phyloP scores from a whole-genome alignment of 2,888 invertebrate genomes.

The Drosophila sordidula region DNA sequence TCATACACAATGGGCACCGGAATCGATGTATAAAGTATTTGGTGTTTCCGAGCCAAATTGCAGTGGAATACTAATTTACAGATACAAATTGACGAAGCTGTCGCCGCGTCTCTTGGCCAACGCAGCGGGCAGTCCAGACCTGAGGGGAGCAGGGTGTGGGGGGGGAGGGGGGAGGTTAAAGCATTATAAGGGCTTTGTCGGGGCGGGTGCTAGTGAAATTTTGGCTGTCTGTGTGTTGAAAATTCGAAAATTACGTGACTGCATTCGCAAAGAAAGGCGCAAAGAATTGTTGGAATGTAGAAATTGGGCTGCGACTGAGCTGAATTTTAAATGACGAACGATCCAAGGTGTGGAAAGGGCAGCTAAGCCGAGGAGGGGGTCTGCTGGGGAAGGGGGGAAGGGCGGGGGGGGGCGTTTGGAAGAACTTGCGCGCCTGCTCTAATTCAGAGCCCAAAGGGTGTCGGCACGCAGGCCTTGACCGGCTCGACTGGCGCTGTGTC shows the following conservation, averaged over 20 bases:
- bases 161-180: not conserved
- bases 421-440: constrained; percentile 41
- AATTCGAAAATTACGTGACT: constrained; percentile 81
- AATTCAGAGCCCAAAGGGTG: constrained; percentile 58
- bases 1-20: constrained; percentile 33
- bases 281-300: constrained; percentile 77
- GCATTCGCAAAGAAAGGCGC: constrained; percentile 72
- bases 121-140: constrained; percentile 49
- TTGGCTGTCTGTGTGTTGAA: constrained; percentile 65
- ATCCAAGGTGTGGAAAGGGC: constrained; percentile 8
- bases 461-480: constrained; percentile 61
- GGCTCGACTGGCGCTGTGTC: constrained; percentile 11
- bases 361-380: not conserved
- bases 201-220: constrained; percentile 53
- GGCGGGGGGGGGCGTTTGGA: not conserved
- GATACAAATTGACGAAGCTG: constrained; percentile 73
- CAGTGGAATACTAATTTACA: constrained; percentile 80
- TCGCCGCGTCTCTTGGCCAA: constrained; percentile 41
- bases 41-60: constrained; percentile 74
- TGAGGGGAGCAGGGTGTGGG: not conserved
- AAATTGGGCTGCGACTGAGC: constrained; percentile 77
- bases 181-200: constrained; percentile 26
- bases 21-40: constrained; percentile 65
- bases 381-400: not conserved
- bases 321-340: constrained; percentile 74